phyloP scores from a whole-genome alignment of 2,797 vertebrate species.

The Eremophila alpestris region DNA sequence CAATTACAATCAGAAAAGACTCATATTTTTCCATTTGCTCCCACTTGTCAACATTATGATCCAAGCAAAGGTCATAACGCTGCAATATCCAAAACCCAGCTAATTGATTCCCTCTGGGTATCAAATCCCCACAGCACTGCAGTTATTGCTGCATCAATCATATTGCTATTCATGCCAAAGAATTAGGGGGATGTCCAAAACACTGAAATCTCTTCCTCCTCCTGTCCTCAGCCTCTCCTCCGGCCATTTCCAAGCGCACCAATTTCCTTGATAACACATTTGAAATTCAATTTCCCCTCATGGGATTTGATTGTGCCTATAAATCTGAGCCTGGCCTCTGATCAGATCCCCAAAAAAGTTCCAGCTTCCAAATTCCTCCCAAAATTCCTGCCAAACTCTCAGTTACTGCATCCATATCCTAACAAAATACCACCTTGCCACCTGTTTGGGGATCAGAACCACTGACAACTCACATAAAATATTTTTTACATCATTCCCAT shows the following conservation, averaged over 20 bases:
- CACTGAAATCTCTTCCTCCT: conserved; percentile 27
- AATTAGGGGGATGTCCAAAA: conserved; percentile 46
- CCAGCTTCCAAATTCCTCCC: background rate
- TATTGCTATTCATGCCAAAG: conserved; percentile 57
- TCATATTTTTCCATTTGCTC: conserved; percentile 20
- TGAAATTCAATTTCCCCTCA: conserved; percentile 49
- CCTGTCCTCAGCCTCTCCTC: conserved; percentile 12
- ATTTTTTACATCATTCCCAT: background rate
- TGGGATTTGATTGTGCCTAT: conserved; percentile 43
- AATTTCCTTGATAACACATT: conserved; percentile 51
- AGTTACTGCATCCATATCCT: background rate
- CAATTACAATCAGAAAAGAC: background rate
- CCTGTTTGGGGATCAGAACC: background rate
- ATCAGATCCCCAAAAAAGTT: background rate
- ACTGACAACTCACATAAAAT: background rate
- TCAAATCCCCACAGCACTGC: conserved; percentile 40
- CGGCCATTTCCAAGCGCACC: conserved; percentile 24
- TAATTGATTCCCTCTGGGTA: conserved; percentile 65
- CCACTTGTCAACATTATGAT: conserved; percentile 18
- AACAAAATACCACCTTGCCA: background rate
- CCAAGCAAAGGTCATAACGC: conserved; percentile 42
- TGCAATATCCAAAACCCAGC: conserved; percentile 65
- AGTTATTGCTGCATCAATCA: conserved; percentile 66
- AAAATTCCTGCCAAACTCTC: background rate
- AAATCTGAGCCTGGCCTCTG: conserved; percentile 34